Conservation (phyloP, 2,797 vertebrate genomes). For the Syngnathus rostellatus region DNA sequence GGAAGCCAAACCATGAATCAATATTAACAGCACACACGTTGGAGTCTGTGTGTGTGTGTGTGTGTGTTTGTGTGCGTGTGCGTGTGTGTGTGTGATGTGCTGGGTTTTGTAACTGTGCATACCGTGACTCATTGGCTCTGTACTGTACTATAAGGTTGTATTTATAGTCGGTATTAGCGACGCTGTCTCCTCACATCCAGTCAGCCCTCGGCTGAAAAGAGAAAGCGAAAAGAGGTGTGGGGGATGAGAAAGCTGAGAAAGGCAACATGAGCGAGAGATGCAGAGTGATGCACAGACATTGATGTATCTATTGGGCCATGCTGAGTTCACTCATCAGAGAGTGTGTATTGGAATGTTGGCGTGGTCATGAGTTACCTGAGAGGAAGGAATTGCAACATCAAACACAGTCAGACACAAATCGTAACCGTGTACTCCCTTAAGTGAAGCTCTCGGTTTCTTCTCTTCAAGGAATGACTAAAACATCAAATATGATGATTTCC, state of each 20-base stretch:
- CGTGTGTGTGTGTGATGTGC: neutral
- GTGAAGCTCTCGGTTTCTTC: neutral
- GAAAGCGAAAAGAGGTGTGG: conserved; percentile 23
- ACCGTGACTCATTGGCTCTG: conserved; percentile 30
- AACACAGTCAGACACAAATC: conserved; percentile 1
- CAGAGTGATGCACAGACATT: conserved; percentile 8
- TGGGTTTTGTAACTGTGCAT: conserved; percentile 32
- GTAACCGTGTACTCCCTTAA: neutral
- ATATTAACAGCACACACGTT: conserved; percentile 10
- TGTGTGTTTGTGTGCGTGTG: neutral
- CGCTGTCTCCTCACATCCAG: conserved; percentile 64
- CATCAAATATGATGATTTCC: neutral
- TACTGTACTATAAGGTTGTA: conserved; percentile 61
- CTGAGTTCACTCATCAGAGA: neutral
- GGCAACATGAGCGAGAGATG: neutral
- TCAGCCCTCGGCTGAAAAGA: conserved; percentile 53
- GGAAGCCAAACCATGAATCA: conserved; percentile 3
- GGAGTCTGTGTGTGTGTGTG: conserved; percentile 11
- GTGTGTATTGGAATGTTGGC: neutral
- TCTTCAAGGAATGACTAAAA: no score
- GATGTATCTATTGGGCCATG: conserved; percentile 23
- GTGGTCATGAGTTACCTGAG: neutral
- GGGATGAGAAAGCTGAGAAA: neutral
- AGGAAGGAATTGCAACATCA: neutral
- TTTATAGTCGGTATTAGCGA: conserved; percentile 67